Evolutionary conservation across 2,113 vertebrate genomes (phyloP).

Genomic region (Holacanthus passer): DNA sequence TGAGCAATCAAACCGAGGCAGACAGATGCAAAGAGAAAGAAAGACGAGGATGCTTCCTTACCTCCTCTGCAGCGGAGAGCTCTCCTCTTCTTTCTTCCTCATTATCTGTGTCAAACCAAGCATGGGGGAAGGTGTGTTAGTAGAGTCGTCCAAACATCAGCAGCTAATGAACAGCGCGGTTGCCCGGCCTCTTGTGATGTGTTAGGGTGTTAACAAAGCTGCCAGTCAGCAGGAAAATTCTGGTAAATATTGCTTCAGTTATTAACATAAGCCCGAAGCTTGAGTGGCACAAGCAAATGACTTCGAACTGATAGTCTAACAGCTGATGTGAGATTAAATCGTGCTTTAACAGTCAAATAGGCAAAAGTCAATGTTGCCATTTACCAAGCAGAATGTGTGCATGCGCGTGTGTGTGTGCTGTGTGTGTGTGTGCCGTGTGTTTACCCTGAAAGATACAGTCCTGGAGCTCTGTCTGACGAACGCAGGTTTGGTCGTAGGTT

Average conservation of each 20-base stretch:
- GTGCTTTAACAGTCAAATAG: slow-evolving; percentile 68
- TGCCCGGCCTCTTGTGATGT: background rate
- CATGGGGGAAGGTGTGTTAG: background rate
- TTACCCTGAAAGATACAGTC: slow-evolving; percentile 93
- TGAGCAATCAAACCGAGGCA: background rate
- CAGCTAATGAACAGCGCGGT: background rate
- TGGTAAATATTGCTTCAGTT: slow-evolving; percentile 36
- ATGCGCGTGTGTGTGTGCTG: slow-evolving; percentile 22
- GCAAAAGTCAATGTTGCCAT: slow-evolving; percentile 17
- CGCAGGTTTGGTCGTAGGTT: slow-evolving; percentile 80
- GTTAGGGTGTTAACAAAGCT: slow-evolving; percentile 45
- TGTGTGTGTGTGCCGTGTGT: too few relatives aligned
- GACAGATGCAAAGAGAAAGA: background rate
- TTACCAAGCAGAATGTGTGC: background rate
- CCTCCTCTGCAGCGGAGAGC: slow-evolving; percentile 79
- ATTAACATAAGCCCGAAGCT: slow-evolving; percentile 11
- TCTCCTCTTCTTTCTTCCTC: slow-evolving; percentile 81
- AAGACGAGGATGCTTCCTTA: slow-evolving; percentile 24
- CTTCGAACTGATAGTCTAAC: slow-evolving; percentile 29
- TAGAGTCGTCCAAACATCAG: background rate
- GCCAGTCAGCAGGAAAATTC: slow-evolving; percentile 35
- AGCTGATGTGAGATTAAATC: slow-evolving; percentile 34
- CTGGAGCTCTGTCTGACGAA: slow-evolving; percentile 88
- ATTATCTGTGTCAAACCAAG: slow-evolving; percentile 71
- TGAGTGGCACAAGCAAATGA: slow-evolving; percentile 63